Evolutionary conservation across 2,113 vertebrate species (phyloP).

Genomic region (Coracopsis vasa): DNA sequence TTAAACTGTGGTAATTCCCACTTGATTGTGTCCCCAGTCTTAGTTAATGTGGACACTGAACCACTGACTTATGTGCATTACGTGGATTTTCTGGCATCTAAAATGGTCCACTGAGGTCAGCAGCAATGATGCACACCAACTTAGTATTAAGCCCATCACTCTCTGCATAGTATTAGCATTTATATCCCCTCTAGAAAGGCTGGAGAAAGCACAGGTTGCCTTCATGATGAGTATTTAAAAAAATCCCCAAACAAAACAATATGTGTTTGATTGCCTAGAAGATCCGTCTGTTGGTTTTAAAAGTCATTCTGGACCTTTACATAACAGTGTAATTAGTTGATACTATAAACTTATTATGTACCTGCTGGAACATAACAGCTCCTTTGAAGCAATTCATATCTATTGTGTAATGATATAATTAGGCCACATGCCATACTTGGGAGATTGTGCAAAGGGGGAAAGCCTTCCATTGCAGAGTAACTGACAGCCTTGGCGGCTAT

Average conservation of each 20-base stretch:
- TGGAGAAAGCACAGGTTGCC: background rate
- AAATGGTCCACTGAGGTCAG: background rate
- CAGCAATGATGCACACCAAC: background rate
- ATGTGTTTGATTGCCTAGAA: background rate
- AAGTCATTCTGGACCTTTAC: conserved; percentile 25
- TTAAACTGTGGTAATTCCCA: background rate
- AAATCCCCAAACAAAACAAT: background rate
- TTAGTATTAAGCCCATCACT: background rate
- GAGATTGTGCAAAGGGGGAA: background rate
- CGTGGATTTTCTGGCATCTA: background rate
- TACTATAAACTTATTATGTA: conserved; percentile 11
- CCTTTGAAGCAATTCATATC: conserved; percentile 10
- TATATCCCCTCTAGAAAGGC: background rate
- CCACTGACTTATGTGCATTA: fast-evolving
- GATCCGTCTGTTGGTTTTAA: background rate
- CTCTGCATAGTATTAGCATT: background rate
- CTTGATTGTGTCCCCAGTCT: background rate
- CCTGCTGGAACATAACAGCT: conserved; percentile 41
- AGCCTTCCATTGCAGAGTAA: conserved; percentile 3
- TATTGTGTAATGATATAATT: conserved; percentile 16
- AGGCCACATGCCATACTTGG: background rate
- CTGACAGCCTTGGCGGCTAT: background rate
- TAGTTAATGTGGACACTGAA: background rate
- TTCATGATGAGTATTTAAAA: background rate
- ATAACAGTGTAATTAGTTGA: background rate